Evolutionary conservation across 2,888 invertebrate species (phyloP).

Genomic region (Zaprionus obscuricornis): DNA sequence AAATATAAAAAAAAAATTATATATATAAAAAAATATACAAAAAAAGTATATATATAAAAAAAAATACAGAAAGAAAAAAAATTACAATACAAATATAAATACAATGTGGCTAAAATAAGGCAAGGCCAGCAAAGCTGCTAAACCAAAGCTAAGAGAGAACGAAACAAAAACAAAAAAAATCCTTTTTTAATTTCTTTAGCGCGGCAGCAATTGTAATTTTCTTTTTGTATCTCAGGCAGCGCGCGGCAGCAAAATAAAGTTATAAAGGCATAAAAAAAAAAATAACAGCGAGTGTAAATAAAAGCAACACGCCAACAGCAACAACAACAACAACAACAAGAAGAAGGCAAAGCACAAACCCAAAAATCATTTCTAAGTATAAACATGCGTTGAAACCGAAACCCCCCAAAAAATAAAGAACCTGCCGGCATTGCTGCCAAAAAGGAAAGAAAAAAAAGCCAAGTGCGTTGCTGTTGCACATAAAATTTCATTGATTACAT

Average conservation of each 20-base stretch:
- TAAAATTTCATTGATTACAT: slow-evolving; percentile 79
- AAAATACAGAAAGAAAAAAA: too few species aligned
- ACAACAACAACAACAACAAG: slow-evolving; percentile 38
- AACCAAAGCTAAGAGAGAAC: slow-evolving; percentile 14
- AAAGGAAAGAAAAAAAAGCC: slow-evolving; percentile 4
- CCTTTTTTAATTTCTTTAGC: slow-evolving; percentile 69
- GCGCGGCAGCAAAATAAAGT: slow-evolving; percentile 69
- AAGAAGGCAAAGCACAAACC: slow-evolving; percentile 11
- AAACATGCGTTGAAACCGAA: slow-evolving; percentile 41
- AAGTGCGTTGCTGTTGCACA: slow-evolving; percentile 76
- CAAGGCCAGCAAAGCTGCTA: slow-evolving; percentile 2
- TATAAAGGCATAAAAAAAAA: slow-evolving; percentile 71
- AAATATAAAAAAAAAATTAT: background rate
- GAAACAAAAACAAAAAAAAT: slow-evolving; percentile 49
- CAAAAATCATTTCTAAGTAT: slow-evolving; percentile 62
- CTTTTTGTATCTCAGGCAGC: slow-evolving; percentile 49
- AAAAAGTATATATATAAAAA: too few species aligned
- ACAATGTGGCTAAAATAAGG: background rate
- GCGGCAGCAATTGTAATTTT: slow-evolving; percentile 72
- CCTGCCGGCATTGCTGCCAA: slow-evolving; percentile 1
- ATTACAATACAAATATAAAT: background rate
- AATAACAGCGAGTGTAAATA: slow-evolving; percentile 59
- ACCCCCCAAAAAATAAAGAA: slow-evolving; percentile 8
- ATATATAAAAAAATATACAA: too few species aligned
- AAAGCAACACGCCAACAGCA: slow-evolving; percentile 52